A percentile compares a stretch with the other conserved stretches of the same genome.
Conservation (phyloP, 2,113 vertebrate species). For the Catharus bicknelli region DNA sequence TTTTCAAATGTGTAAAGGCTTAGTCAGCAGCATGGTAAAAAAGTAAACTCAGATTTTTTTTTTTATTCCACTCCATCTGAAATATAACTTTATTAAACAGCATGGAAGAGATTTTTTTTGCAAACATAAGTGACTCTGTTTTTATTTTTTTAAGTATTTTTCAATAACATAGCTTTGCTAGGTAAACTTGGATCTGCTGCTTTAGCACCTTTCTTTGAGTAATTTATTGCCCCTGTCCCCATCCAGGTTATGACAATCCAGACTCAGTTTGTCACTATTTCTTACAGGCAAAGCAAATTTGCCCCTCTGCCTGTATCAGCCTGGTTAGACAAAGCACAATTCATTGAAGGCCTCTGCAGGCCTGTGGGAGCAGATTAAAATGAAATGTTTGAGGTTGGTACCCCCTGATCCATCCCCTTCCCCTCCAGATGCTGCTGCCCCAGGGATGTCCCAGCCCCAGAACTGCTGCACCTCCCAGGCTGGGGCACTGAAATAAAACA, state of each 20-base stretch:
- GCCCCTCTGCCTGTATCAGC: neutral
- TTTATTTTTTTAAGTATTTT: neutral
- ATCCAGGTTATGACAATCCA: neutral
- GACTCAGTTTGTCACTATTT: neutral
- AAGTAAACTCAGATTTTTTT: neutral
- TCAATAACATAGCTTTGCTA: neutral
- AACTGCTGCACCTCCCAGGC: neutral
- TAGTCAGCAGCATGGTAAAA: neutral
- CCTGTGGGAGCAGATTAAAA: neutral
- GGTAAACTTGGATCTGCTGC: neutral
- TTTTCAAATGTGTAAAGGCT: neutral
- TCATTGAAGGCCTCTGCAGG: neutral
- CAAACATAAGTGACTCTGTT: neutral
- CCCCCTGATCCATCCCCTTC: neutral
- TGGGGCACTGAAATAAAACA: neutral
- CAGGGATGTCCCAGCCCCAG: fast-evolving
- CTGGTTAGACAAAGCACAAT: neutral
- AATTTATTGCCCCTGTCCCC: neutral
- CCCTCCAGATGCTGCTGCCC: neutral
- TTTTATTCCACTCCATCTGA: neutral
- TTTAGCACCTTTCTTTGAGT: neutral
- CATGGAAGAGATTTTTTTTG: neutral
- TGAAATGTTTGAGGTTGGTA: neutral
- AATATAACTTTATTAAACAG: neutral
- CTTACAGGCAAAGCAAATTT: neutral